A percentile compares a stretch with the other conserved stretches of the same genome.
These are phyloP conservation scores for Tragulus kanchil DNA, from an alignment of 2,113 vertebrate genomes.

Conservation along the genomic window DNA sequence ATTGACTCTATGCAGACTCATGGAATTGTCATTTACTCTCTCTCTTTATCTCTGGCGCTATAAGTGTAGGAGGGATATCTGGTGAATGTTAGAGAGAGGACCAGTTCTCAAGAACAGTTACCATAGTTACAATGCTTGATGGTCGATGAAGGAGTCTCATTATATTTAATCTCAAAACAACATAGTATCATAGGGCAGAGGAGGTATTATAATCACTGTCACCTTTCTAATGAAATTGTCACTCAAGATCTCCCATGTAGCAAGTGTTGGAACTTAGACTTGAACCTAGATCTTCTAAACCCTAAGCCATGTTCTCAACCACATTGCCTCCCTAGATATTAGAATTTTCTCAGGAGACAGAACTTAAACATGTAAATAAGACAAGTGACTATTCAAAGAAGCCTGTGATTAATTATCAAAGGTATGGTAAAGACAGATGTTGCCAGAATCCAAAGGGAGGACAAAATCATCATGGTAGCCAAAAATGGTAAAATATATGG, in stretches of 20 bases:
- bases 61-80: neutral
- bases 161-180: neutral
- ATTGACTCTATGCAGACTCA: neutral
- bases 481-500: neutral
- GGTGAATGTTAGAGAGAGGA: neutral
- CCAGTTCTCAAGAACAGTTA: neutral
- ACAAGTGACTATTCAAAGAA: neutral
- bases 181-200: neutral
- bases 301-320: neutral
- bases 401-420: neutral
- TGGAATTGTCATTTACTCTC: neutral
- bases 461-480: neutral
- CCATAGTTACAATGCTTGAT: neutral
- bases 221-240: neutral
- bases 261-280: neutral
- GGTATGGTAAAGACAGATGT: neutral
- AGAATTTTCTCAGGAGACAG: neutral
- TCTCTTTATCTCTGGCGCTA: neutral
- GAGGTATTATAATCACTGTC: neutral
- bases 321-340: neutral
- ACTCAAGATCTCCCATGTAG: neutral
- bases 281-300: neutral
- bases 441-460: neutral
- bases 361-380: neutral
- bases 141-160: neutral